Evolutionary conservation across 2,113 vertebrate species (phyloP).

Genomic region (Callipepla squamata): DNA sequence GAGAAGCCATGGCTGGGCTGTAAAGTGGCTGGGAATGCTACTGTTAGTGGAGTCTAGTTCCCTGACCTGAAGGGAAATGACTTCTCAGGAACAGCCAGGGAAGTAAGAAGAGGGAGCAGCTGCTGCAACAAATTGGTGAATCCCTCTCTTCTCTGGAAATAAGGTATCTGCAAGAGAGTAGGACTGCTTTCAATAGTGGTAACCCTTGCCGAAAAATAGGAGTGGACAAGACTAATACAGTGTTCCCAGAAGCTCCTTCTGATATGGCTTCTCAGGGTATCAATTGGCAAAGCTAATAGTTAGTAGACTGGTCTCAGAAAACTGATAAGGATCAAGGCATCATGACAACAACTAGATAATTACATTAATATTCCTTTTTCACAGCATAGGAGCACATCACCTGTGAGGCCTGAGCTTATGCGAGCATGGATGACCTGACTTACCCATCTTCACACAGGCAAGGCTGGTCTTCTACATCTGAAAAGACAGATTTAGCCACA

Average conservation of each 20-base stretch:
- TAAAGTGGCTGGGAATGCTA: background rate
- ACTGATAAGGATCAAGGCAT: background rate
- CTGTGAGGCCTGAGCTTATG: rapidly evolving
- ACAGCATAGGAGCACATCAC: background rate
- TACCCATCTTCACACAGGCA: background rate
- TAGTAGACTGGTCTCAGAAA: background rate
- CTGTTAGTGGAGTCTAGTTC: background rate
- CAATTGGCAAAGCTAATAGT: background rate
- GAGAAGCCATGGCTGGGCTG: slow-evolving; percentile 28
- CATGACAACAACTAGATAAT: background rate
- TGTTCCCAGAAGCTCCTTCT: background rate
- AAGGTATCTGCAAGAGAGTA: background rate
- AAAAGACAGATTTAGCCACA: background rate
- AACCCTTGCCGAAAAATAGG: background rate
- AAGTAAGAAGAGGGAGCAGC: background rate
- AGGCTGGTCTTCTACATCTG: background rate
- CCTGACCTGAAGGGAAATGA: background rate
- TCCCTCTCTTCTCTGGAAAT: background rate
- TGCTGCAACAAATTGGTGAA: background rate
- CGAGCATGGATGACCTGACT: rapidly evolving
- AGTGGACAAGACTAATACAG: background rate
- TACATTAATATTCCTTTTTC: background rate
- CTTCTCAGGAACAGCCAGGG: background rate
- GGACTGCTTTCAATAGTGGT: background rate
- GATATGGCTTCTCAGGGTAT: background rate